Conservation (phyloP, 1,140 invertebrate genomes). For the Trialeurodes vaporariorum region DNA sequence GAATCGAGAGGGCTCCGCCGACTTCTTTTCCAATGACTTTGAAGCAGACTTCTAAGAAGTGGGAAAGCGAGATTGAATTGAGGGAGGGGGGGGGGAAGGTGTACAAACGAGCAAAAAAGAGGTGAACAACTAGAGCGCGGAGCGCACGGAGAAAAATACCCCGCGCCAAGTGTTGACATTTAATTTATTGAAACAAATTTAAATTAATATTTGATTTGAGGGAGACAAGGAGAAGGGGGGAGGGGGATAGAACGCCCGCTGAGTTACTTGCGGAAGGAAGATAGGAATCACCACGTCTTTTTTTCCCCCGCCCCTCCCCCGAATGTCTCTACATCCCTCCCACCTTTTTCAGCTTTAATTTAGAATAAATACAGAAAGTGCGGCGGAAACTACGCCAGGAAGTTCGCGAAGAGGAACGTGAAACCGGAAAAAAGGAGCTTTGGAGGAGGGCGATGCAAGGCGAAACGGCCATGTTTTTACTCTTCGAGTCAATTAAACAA, state of each 20-base stretch:
- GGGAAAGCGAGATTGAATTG: too few species aligned
- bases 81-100: too few species aligned
- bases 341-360: too few species aligned
- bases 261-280: too few species aligned
- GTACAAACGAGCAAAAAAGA: too few species aligned
- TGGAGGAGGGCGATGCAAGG: neutral
- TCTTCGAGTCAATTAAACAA: neutral
- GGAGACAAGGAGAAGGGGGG: neutral
- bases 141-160: too few species aligned
- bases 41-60: too few species aligned
- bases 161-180: neutral
- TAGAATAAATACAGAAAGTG: neutral
- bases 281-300: neutral
- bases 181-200: neutral
- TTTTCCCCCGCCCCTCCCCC: conserved; percentile 3
- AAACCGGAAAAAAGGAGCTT: neutral
- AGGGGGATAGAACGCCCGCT: neutral
- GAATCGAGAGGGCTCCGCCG: too few species aligned
- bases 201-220: conserved; percentile 1
- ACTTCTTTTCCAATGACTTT: too few species aligned
- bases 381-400: neutral
- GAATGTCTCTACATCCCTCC: neutral
- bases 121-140: too few species aligned
- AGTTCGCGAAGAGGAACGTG: too few species aligned
- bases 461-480: neutral